These are phyloP conservation scores for Nyleta sp. DNA, from an alignment of 2,888 invertebrate genomes.

Conservation along the genomic window DNA sequence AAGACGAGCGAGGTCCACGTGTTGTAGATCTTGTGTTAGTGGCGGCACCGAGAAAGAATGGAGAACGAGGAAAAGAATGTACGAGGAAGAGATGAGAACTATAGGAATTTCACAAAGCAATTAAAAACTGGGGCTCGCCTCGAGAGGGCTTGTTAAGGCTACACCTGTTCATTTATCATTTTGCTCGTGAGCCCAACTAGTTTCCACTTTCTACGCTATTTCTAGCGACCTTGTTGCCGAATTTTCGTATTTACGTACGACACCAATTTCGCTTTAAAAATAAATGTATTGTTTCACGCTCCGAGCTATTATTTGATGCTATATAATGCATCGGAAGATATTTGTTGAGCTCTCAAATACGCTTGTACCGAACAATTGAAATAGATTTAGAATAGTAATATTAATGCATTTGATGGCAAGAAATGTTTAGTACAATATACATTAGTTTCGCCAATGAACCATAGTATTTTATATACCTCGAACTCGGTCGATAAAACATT, in stretches of 20 bases:
- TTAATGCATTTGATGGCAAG: no score
- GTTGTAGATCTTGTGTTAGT: conserved; percentile 64
- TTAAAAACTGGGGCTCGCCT: conserved; percentile 69
- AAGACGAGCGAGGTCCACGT: conserved; percentile 66
- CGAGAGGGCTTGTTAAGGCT: conserved; percentile 78
- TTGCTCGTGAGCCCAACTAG: conserved; percentile 72
- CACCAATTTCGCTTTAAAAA: conserved; percentile 43
- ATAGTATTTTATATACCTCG: no score
- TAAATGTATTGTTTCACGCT: conserved; percentile 34
- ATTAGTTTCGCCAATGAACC: no score
- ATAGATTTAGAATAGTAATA: no score
- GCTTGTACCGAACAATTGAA: no score
- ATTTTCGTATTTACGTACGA: conserved; percentile 46
- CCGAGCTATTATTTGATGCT: no score
- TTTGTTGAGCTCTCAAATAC: no score
- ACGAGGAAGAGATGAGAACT: conserved; percentile 54
- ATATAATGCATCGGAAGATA: no score
- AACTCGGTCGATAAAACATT: no score
- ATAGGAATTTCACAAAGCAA: conserved; percentile 64
- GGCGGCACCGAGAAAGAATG: conserved; percentile 57
- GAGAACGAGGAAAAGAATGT: conserved; percentile 59
- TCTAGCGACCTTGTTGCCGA: conserved; percentile 54
- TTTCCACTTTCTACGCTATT: conserved; percentile 55
- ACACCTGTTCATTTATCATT: conserved; percentile 78
- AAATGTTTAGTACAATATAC: no score